Evolutionary conservation across 2,888 invertebrate species (phyloP), one percentile per base, ranked within the genome.

Genomic region (Craniophora ligustri): DNA sequence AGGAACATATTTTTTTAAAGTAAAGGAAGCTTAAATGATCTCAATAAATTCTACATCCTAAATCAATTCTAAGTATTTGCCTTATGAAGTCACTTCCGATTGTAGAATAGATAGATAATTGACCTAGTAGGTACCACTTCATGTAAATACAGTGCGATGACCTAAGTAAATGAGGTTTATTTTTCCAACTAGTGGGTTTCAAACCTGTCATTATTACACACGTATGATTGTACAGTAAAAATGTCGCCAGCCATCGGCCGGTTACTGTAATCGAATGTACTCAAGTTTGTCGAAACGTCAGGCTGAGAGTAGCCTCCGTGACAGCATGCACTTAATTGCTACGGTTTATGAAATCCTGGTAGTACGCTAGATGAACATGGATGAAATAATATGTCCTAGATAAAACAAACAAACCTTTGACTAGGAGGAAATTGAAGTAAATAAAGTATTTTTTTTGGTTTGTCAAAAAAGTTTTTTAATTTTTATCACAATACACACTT

Each of bases 321-420:
- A 39, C 48, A 19, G 35, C 55, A 40, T 42, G 31, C 31, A 31
- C 5, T n/a, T 57, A 64, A 54, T 67, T 41, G 35, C 40, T 42
- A 21, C 15, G 8, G 11, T 7, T 6, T 68, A 60, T 46, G 65
- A 54, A 60, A 66, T 16, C 56, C 50, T 58, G 32, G 47, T 65
- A 53, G 10, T 16, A 18, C 35, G 26, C 36, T 48, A 34, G 16
- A 41, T 48, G 32, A 23, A 46, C 11, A 32, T 48, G 15, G 28
- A 15, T 13, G 10, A n/a, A n/a, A n/a, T 35, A 36, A 39, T 44
- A 16, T 6, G 8, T 47, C 47, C 39, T 40, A 47, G 16, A 38
- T 21, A 3, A 13, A 5, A 1, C 11, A 2, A 16, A 10, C 7
- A 18, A 23, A 8, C 8, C 23, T 7, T 23, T 8, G n/a, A n/a